Conservation (phyloP, 2,797 vertebrate species). For the Myioborus miniatus region DNA sequence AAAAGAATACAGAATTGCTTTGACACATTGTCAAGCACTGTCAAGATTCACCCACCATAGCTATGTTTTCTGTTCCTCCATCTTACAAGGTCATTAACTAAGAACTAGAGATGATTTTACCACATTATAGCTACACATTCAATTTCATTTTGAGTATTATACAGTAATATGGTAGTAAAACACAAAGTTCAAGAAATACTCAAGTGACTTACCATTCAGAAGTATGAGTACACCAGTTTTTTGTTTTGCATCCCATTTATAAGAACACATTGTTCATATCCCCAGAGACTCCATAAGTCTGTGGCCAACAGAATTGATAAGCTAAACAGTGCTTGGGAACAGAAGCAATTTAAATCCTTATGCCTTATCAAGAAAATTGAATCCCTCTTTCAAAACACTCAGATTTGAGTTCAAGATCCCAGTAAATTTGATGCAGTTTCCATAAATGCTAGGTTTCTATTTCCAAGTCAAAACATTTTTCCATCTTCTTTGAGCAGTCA, state of each 20-base stretch:
- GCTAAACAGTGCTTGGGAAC: neutral
- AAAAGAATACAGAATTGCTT: conserved; percentile 53
- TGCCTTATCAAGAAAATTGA: neutral
- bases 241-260: neutral
- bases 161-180: neutral
- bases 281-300: neutral
- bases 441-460: neutral
- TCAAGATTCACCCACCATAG: conserved; percentile 61
- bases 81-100: conserved; percentile 50
- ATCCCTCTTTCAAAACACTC: neutral
- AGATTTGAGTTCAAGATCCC: neutral
- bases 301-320: neutral
- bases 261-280: neutral
- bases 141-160: neutral
- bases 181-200: neutral
- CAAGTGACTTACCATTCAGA: conserved; percentile 39
- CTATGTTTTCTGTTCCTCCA: conserved; percentile 44
- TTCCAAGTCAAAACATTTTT: conserved; percentile 42
- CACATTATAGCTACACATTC: neutral
- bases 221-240: neutral
- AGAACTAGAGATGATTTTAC: conserved; percentile 3
- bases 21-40: conserved; percentile 61
- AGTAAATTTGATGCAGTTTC: neutral
- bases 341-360: neutral
- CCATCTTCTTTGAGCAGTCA: neutral